Percentiles rank a stretch among this genome's conserved stretches.
Conservation (phyloP, 2,113 vertebrate genomes). For the Thryonomys swinderianus region DNA sequence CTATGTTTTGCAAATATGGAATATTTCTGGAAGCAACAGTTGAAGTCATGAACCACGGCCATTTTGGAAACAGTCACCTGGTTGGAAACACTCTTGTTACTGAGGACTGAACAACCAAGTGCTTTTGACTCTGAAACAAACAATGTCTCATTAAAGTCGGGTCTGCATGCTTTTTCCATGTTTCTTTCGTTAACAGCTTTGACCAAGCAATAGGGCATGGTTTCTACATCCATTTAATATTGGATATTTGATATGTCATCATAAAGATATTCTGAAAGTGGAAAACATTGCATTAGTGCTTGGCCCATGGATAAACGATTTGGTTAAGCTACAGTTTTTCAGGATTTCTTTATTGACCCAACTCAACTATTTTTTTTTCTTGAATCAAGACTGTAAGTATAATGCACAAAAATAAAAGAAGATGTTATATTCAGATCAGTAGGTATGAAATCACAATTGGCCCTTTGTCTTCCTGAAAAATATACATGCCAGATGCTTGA, state of each 20-base stretch:
- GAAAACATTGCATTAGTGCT: conserved; percentile 69
- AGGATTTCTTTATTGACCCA: conserved; percentile 43
- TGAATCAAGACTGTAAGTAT: conserved; percentile 70
- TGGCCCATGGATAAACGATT: conserved; percentile 64
- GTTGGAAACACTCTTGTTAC: neutral
- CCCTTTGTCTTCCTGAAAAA: conserved; percentile 78
- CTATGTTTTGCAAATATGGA: neutral
- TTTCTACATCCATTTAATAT: neutral
- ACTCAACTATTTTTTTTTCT: conserved; percentile 52
- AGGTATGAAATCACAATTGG: conserved; percentile 62
- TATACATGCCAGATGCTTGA: conserved; percentile 78
- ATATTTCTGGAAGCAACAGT: neutral
- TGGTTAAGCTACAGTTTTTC: conserved; percentile 62
- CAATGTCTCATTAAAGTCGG: neutral
- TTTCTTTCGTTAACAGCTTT: neutral
- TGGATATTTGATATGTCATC: neutral
- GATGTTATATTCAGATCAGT: conserved; percentile 64
- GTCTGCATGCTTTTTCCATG: neutral
- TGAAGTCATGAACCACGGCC: neutral
- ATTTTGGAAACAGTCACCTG: conserved; percentile 41
- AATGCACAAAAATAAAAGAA: conserved; percentile 73
- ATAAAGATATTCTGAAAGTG: conserved; percentile 54
- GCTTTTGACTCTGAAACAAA: conserved; percentile 29
- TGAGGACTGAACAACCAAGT: neutral
- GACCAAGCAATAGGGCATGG: neutral